Evolutionary conservation across 2,888 invertebrate species (phyloP).

Genomic region (Nudaria mundana): DNA sequence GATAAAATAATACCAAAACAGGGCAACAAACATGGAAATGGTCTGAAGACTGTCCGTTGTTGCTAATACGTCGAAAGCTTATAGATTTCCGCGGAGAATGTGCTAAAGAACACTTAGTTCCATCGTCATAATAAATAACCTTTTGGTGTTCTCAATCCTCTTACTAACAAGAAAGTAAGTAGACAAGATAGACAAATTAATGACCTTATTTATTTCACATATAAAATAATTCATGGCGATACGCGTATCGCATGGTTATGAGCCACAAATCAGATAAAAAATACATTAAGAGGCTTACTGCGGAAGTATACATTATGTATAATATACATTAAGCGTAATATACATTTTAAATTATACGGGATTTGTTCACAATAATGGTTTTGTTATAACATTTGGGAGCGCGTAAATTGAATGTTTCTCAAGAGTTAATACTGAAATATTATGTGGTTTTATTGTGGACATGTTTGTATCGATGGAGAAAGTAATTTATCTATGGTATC

Average conservation of each 20-base stretch:
- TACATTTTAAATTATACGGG: conserved; percentile 26
- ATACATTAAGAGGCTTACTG: conserved; percentile 16
- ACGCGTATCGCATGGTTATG: conserved; percentile 21
- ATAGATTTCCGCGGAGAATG: no score
- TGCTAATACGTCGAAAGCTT: no score
- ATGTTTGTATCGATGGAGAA: no score
- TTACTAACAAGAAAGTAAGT: conserved; percentile 10
- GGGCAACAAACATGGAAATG: no score
- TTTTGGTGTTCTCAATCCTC: not conserved
- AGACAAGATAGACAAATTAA: conserved; percentile 11
- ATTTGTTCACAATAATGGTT: conserved; percentile 15
- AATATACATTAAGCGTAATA: conserved; percentile 18
- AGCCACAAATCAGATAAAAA: conserved; percentile 21
- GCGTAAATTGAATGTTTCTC: conserved; percentile 19
- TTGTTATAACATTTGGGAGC: conserved; percentile 22
- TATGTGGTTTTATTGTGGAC: no score
- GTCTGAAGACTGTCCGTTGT: no score
- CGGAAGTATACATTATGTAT: conserved; percentile 15
- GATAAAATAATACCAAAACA: no score
- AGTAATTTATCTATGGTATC: no score
- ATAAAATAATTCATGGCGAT: conserved; percentile 15
- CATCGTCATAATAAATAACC: not conserved
- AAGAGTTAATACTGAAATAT: not conserved
- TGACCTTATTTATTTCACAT: conserved; percentile 11
- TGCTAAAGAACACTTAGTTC: not conserved